These are phyloP conservation scores for Caenorhabditis japonica DNA, from an alignment of 2,888 invertebrate genomes.

Conservation along the genomic window DNA sequence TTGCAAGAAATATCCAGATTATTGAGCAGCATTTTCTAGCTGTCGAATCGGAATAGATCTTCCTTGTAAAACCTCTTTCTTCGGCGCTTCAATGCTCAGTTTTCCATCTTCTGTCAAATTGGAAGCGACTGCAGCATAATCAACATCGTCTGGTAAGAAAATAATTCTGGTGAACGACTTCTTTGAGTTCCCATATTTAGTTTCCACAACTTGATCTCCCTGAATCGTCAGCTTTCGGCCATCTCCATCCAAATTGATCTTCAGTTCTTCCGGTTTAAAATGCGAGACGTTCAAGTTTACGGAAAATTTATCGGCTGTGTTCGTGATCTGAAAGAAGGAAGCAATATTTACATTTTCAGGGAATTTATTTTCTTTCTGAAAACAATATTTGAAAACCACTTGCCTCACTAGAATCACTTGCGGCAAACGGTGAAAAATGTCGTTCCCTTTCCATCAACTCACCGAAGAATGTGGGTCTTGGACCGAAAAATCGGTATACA, in stretches of 20 bases:
- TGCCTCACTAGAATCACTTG: too few species aligned
- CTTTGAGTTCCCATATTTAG: conserved; percentile 21
- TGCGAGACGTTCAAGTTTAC: conserved; percentile 1
- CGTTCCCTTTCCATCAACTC: conserved; percentile 26
- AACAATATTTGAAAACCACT: too few species aligned
- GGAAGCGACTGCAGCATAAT: conserved; percentile 30
- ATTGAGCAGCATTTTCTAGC: background rate
- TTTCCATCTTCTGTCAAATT: conserved; percentile 39
- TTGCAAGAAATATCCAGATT: background rate
- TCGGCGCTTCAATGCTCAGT: conserved; percentile 48
- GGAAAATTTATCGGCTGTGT: background rate
- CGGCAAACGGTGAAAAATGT: conserved; percentile 1
- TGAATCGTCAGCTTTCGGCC: conserved; percentile 39
- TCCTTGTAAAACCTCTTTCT: conserved; percentile 24
- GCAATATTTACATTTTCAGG: too few species aligned
- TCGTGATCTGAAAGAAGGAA: conserved; percentile 5
- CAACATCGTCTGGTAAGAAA: conserved; percentile 53
- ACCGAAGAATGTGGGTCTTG: conserved; percentile 22
- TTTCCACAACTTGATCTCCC: conserved; percentile 32
- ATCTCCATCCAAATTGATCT: conserved; percentile 35
- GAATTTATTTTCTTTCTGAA: too few species aligned
- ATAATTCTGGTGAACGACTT: conserved; percentile 33
- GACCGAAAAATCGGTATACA: conserved; percentile 24
- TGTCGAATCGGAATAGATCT: conserved; percentile 34
- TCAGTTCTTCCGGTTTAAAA: conserved; percentile 82